Evolutionary conservation across 2,113 vertebrate species (phyloP), one percentile per base, ranked within the genome.

Genomic region (Lophochroa leadbeateri): DNA sequence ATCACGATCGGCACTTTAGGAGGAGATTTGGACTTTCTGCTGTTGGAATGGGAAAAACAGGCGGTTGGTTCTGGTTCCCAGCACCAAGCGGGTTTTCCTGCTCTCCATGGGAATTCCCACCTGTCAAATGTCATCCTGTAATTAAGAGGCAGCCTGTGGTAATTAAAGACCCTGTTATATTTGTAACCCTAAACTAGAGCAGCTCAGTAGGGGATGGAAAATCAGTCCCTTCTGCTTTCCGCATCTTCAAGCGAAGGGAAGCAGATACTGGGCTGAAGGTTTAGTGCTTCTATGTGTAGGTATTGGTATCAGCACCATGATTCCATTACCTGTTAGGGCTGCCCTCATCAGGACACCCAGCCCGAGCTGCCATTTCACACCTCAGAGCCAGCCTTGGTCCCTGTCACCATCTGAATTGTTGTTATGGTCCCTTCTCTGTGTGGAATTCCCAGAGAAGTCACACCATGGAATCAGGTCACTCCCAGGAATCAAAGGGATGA

Each of bases 1-100:
- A 99, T 99, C 96, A 99, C 98, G 27, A 99, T 98, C 47, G 99
- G 98, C 88, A 98, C 98, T 98, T 98, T 99, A 86, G 99, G 96
- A 78, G 99, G 99, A 77, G 97, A 98, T 96, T 97, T 98, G 58
- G 99, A 98, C 92, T 99, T 99, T 94, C 99, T 99, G 90, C 98
- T 98, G 97, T 37, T 50, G 20, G 63, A 91, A 69, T 86, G 23
- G 33, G n/a, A 82, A 75, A 53, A 81, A 77, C 46, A 11, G 0
- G 1, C 1, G 13, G 55, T 88, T 23, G 60, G 58, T 7, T 29
- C 2, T 46, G 5, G 65, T 58, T 82, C 47, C 46, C 9, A 6
- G 57, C 57, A n/a, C 57, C 25, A 15, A 16, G 1, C 0, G 11
- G 37, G 53, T 20, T n/a, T 61, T 23, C 6, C 88, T 5, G 3